Evolutionary conservation across 2,797 vertebrate species (phyloP), one percentile per base, ranked within the genome.

Genomic region (Sebastes variabilis): DNA sequence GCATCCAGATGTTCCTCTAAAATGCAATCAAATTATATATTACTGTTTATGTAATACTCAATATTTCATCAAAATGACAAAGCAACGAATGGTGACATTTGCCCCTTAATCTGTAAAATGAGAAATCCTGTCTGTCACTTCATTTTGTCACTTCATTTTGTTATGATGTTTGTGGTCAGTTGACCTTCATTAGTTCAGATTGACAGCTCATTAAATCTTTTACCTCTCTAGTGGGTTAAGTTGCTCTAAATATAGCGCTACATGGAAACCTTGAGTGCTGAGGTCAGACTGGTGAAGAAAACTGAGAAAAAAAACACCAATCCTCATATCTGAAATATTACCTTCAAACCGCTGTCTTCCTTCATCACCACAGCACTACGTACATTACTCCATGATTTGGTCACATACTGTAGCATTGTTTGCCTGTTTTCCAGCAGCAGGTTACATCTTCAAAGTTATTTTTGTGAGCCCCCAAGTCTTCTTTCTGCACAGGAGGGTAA

Each of bases 1-100:
- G 9, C 42, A 27, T 64, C 56, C 42, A 76, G 29, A 80, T 80
- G 62, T 65, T 69, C 52, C 22, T 76, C 42, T 76, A 1, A 54
- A 69, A 52, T 77, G 2, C 55, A 27, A 61, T 79, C 2, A 49
- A n/a, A 71, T 70, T 2, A 61, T 4, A 66, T 49, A 8, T 61
- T 13, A 32, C 36, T 30, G 3, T 16, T 64, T n/a, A 42, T 64
- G 11, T 66, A 62, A 77, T n/a, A 34, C 42, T 79, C 25, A 27
- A 24, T 42, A 59, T 36, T 64, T 67, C 0, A 52, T 8, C 2
- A 59, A 32, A 29, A 18, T 16, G 12, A 42, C 13, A 24, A 16
- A 56, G 6, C 16, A 52, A 66, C 29, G 18, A 36, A 27, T 24
- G 32, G n/a, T 52, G 7, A 65, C 22, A 32, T 32, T 59, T 74